Evolutionary conservation across 2,113 vertebrate species (phyloP).

Genomic region (Beaufortia kweichowensis): DNA sequence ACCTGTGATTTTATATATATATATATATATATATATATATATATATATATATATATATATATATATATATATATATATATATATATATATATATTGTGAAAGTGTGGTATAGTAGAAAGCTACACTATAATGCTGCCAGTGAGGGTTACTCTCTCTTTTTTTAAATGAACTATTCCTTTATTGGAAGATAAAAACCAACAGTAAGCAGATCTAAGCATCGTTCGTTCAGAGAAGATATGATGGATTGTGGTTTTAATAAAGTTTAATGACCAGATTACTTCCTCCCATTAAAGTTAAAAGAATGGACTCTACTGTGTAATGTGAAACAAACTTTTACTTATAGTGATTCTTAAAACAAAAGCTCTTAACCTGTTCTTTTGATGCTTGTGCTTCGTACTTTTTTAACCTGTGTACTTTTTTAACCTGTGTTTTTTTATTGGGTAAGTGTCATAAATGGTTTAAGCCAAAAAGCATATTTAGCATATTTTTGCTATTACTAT

Average conservation of each 20-base stretch:
- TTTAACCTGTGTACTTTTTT: too few relatives aligned
- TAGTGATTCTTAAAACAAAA: conserved; percentile 8
- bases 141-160: neutral
- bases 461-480: too few relatives aligned
- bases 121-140: conserved; percentile 11
- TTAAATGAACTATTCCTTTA: too few relatives aligned
- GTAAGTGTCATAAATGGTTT: neutral
- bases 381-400: too few relatives aligned
- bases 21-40: conserved; percentile 51
- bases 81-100: conserved; percentile 47
- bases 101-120: conserved; percentile 4
- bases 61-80: conserved; percentile 53
- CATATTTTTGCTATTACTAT: too few relatives aligned
- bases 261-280: conserved; percentile 37
- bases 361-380: conserved; percentile 16
- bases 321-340: conserved; percentile 30
- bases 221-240: conserved; percentile 26
- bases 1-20: conserved; percentile 59
- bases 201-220: conserved; percentile 40
- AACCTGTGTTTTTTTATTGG: neutral
- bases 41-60: conserved; percentile 48
- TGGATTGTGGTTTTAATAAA: conserved; percentile 24
- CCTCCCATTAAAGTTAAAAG: conserved; percentile 39
- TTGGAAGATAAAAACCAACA: conserved; percentile 29
- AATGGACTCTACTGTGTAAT: conserved; percentile 36